Evolutionary conservation across 2,888 invertebrate genomes (phyloP).

Genomic region (Onthophagus sagittarius): DNA sequence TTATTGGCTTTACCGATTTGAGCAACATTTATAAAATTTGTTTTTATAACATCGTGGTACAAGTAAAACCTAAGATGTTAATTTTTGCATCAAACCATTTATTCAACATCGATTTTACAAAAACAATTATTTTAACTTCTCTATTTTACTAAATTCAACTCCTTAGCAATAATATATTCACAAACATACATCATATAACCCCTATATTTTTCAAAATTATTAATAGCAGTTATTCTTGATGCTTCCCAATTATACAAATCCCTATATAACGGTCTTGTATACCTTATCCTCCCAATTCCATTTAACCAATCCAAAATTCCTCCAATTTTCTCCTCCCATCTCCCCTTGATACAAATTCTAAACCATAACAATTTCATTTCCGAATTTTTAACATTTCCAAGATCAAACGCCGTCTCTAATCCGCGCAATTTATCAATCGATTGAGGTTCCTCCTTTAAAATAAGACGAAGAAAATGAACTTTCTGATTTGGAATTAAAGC

Average conservation of each 20-base stretch:
- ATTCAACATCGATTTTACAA: no score
- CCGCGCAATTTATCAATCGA: constrained; percentile 56
- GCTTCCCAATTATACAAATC: constrained; percentile 79
- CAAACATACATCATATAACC: constrained; percentile 81
- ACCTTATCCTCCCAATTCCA: constrained; percentile 88
- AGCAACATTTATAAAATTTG: no score
- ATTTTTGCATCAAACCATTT: no score
- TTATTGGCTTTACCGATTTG: no score
- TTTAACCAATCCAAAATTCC: constrained; percentile 75
- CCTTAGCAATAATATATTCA: constrained; percentile 69
- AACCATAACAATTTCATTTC: constrained; percentile 80
- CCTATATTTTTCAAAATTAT: constrained; percentile 67
- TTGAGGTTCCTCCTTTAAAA: constrained; percentile 53
- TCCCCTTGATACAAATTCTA: constrained; percentile 70
- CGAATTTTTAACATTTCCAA: constrained; percentile 65
- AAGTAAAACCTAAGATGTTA: no score
- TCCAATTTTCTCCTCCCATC: constrained; percentile 62
- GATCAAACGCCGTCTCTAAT: constrained; percentile 62
- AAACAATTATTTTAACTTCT: constrained; percentile 20
- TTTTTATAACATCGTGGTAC: no score
- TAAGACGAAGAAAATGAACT: constrained; percentile 66
- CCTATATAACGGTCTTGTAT: constrained; percentile 80
- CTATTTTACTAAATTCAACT: constrained; percentile 68
- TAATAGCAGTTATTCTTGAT: constrained; percentile 62
- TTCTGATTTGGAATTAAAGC: constrained; percentile 62